Evolutionary conservation across 2,113 vertebrate species (phyloP), one percentile per base, ranked within the genome.

Genomic region (Megaceryle torquata): DNA sequence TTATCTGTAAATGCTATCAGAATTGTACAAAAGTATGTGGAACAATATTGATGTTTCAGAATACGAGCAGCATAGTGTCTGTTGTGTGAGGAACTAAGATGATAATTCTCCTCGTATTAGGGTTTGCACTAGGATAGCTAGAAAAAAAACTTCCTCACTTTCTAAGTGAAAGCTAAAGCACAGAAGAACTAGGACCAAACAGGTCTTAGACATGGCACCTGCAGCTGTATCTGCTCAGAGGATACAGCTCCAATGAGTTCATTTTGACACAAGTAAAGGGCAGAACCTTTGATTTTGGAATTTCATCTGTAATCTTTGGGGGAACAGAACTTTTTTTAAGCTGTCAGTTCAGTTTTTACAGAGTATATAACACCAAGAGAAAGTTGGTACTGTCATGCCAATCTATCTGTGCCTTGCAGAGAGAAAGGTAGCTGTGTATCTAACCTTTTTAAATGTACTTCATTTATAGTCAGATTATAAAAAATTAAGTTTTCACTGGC

Each of bases 31-130:
- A 89, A 64, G 22, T 59, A 41, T 35, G 39, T 15, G 28, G 41
- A 77, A 10, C 11, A 65, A 15, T 44, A 56, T 25, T 68, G 65
- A 51, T 4, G 1, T 50, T 84, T 65, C 43, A 51, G 20, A 51
- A 60, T 71, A 71, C 78, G 75, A 85, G 65, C 61, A 72, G 33
- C 15, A 6, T 25, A 37, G 48, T 10, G 17, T 37, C 56, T 57
- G 1, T n/a, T 77, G n/a, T 0, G 0, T 78, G 71, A 68, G 70
- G 53, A 82, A 51, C 20, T n/a, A 1, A 3, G 4, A 3, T 61
- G 60, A 12, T 89, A 35, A 29, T 75, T 84, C 22, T 71, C 13
- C 19, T 21, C 5, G 0, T 57, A 41, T 44, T 43, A 31, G 9
- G 54, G 39, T 18, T 89, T 74, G 53, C 9, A 24, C 10, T n/a